phyloP scores from a whole-genome alignment of 2,113 vertebrate species.

The Psilopogon haemacephalus region DNA sequence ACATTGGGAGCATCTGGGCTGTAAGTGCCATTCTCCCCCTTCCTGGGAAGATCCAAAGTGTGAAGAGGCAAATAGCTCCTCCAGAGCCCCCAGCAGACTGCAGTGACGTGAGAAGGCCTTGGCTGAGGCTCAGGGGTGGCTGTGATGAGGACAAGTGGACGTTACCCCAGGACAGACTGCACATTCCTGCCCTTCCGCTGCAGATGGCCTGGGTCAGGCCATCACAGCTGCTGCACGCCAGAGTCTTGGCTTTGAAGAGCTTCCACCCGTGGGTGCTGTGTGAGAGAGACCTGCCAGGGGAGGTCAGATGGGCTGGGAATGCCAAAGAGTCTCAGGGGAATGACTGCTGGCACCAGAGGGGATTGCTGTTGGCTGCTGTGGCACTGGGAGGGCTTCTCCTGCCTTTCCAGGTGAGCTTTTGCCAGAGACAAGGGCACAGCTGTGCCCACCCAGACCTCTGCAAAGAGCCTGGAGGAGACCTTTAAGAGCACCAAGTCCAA shows the following conservation, averaged over 20 bases:
- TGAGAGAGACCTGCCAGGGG: not conserved
- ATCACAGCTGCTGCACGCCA: not conserved
- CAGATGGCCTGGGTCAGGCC: slow-evolving; percentile 3
- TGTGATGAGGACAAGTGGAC: not conserved
- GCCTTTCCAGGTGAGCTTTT: not conserved
- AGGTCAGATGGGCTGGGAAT: slow-evolving; percentile 23
- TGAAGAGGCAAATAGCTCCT: slow-evolving; percentile 27
- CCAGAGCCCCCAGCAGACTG: not conserved
- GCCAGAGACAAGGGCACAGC: not conserved
- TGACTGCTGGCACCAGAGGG: fast-evolving
- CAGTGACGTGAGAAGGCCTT: slow-evolving; percentile 11
- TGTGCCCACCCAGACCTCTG: not conserved
- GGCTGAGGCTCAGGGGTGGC: not conserved
- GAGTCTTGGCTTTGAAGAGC: not conserved
- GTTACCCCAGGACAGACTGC: slow-evolving; percentile 39
- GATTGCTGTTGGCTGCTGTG: not conserved
- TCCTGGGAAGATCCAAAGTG: slow-evolving; percentile 31
- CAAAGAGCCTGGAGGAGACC: not conserved
- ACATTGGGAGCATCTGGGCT: not conserved
- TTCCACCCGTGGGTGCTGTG: not conserved
- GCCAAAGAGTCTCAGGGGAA: not conserved
- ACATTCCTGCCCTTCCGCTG: slow-evolving; percentile 63
- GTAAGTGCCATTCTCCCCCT: not conserved
- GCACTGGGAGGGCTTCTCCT: not conserved
- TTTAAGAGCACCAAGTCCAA: too few relatives aligned